Evolutionary conservation across 2,888 invertebrate genomes (phyloP).

Genomic region (Neoaliturus tenellus): DNA sequence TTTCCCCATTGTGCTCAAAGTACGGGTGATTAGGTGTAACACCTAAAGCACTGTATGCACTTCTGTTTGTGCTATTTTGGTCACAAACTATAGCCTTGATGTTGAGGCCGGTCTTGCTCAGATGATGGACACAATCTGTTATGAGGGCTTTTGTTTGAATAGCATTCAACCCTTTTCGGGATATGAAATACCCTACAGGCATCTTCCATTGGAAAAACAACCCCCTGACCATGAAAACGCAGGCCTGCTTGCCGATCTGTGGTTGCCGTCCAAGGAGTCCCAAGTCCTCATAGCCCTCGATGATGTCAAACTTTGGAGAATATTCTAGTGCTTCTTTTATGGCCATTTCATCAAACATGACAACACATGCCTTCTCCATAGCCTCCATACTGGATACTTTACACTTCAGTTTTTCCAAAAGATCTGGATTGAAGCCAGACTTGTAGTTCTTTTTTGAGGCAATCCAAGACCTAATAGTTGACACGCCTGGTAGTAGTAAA

Average conservation of each 20-base stretch:
- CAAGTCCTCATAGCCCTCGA: constrained; percentile 65
- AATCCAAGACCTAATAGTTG: constrained; percentile 66
- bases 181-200: constrained; percentile 64
- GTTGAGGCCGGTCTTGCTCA: constrained; percentile 60
- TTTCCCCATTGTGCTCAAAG: constrained; percentile 55
- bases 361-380: constrained; percentile 63
- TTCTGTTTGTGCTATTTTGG: constrained; percentile 62
- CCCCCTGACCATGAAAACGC: constrained; percentile 61
- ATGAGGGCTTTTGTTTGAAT: constrained; percentile 54
- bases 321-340: constrained; percentile 64
- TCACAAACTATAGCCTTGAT: constrained; percentile 65
- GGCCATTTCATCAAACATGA: constrained; percentile 66
- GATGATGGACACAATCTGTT: constrained; percentile 53
- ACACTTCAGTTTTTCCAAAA: constrained; percentile 62
- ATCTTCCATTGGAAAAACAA: constrained; percentile 65
- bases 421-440: constrained; percentile 62
- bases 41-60: constrained; percentile 60
- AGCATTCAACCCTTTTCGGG: constrained; percentile 55
- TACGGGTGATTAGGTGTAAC: constrained; percentile 61
- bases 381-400: constrained; percentile 65
- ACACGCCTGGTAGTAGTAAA: constrained; percentile 65
- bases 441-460: constrained; percentile 62
- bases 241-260: background rate
- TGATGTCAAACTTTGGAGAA: constrained; percentile 62
- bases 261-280: constrained; percentile 58